Conservation (phyloP, 2,797 vertebrate genomes). For the Gouania willdenowi region DNA sequence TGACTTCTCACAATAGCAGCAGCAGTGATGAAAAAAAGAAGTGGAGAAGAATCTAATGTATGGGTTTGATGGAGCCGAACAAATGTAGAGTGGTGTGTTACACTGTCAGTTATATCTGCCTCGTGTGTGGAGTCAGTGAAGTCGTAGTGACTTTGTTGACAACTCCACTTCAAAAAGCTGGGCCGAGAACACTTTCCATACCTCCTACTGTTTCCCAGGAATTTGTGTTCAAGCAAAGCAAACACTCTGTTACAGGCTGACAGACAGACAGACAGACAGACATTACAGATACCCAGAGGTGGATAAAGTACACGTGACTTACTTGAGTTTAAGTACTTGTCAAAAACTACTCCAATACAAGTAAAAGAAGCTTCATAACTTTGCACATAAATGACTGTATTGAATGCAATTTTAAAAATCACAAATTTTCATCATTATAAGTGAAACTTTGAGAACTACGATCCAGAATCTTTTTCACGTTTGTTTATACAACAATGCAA, state of each 20-base stretch:
- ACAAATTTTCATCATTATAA: no score
- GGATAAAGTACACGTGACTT: no score
- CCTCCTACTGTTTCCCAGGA: slow-evolving; percentile 57
- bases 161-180: slow-evolving; percentile 40
- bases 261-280: slow-evolving; percentile 21
- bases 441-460: no score
- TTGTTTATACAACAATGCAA: no score
- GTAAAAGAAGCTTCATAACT: no score
- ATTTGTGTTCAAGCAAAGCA: slow-evolving; percentile 52
- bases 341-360: no score
- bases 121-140: slow-evolving; percentile 34
- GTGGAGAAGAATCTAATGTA: slow-evolving; percentile 22
- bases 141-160: slow-evolving; percentile 43
- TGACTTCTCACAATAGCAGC: slow-evolving; percentile 9
- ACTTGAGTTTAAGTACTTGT: no score
- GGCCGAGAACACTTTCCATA: slow-evolving; percentile 42
- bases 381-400: no score
- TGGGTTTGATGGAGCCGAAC: slow-evolving; percentile 9
- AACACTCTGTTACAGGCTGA: slow-evolving; percentile 28
- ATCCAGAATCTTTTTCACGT: no score
- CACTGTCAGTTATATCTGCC: slow-evolving; percentile 42
- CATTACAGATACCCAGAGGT: slow-evolving; percentile 53
- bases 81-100: slow-evolving; percentile 27
- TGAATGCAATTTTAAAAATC: no score
- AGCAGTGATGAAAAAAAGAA: slow-evolving; percentile 16